Percentiles rank a stretch among this genome's conserved stretches.
These are phyloP conservation scores for Idaea dimidiata DNA, from an alignment of 2,888 invertebrate genomes.

Conservation along the genomic window DNA sequence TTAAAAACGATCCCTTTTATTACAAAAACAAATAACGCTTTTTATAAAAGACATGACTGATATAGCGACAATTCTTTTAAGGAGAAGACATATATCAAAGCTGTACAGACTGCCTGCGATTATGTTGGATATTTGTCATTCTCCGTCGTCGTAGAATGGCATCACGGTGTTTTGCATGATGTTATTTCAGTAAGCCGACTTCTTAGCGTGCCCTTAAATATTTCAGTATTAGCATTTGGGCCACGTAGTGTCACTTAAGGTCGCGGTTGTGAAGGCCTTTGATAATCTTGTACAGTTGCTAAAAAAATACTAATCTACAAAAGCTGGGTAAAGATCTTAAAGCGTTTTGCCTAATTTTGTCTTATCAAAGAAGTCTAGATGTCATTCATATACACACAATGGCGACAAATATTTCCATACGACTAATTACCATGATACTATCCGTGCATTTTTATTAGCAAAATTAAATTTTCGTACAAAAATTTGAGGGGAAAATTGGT, in stretches of 20 bases:
- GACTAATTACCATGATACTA: too few species aligned
- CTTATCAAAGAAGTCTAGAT: too few species aligned
- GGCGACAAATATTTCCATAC: too few species aligned
- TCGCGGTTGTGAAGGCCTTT: not conserved
- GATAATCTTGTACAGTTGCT: not conserved
- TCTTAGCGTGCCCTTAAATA: slow-evolving; percentile 1
- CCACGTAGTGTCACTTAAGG: not conserved
- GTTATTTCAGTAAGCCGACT: not conserved
- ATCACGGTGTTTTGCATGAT: not conserved
- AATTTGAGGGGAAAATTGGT: too few species aligned
- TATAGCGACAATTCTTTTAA: slow-evolving; percentile 37
- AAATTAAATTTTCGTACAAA: too few species aligned
- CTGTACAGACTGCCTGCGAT: slow-evolving; percentile 26
- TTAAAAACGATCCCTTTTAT: slow-evolving; percentile 44
- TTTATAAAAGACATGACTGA: slow-evolving; percentile 31
- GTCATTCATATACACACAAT: too few species aligned
- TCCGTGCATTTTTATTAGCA: too few species aligned
- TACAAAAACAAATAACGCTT: slow-evolving; percentile 34
- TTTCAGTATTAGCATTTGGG: not conserved
- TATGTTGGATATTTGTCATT: slow-evolving; percentile 35
- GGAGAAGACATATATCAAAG: slow-evolving; percentile 32
- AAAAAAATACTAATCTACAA: not conserved
- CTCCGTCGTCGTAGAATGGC: slow-evolving; percentile 2
- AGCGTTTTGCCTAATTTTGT: not conserved
- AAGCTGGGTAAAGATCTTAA: not conserved